Evolutionary conservation across 2,888 invertebrate genomes (phyloP).

Genomic region (Drosophila neotestacea): DNA sequence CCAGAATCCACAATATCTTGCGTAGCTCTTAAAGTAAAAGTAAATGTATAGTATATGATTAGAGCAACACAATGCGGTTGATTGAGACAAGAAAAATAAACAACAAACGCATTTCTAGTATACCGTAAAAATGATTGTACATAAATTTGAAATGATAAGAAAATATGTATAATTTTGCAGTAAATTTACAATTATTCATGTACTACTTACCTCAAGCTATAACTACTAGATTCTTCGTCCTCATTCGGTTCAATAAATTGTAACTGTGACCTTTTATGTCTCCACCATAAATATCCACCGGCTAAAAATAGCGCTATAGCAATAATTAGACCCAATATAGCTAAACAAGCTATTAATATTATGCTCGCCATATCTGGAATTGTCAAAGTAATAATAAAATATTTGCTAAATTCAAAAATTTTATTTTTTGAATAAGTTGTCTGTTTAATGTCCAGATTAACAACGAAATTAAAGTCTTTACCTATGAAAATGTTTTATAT

Average conservation of each 20-base stretch:
- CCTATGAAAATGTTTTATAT: too few relatives aligned
- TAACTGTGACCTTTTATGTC: constrained; percentile 85
- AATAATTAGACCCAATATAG: constrained; percentile 84
- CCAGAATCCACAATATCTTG: constrained; percentile 83
- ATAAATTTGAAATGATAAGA: too few relatives aligned
- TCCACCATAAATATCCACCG: constrained; percentile 85
- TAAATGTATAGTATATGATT: neutral
- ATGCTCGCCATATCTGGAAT: constrained; percentile 83
- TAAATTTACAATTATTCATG: neutral
- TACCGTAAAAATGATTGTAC: too few relatives aligned
- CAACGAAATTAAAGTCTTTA: too few relatives aligned
- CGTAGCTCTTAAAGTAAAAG: constrained; percentile 57
- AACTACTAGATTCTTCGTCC: constrained; percentile 84
- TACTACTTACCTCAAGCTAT: constrained; percentile 82
- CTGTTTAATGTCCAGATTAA: too few relatives aligned
- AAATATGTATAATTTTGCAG: too few relatives aligned
- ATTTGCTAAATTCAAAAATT: too few relatives aligned
- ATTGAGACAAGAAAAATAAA: too few relatives aligned
- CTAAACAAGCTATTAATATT: constrained; percentile 84
- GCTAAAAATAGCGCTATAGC: constrained; percentile 84
- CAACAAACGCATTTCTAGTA: too few relatives aligned
- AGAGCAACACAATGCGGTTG: too few relatives aligned
- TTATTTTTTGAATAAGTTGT: too few relatives aligned
- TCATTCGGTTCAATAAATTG: constrained; percentile 85
- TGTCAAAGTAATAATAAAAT: too few relatives aligned